Conservation (phyloP, 2,888 invertebrate genomes). For the Xestia ashworthii region DNA sequence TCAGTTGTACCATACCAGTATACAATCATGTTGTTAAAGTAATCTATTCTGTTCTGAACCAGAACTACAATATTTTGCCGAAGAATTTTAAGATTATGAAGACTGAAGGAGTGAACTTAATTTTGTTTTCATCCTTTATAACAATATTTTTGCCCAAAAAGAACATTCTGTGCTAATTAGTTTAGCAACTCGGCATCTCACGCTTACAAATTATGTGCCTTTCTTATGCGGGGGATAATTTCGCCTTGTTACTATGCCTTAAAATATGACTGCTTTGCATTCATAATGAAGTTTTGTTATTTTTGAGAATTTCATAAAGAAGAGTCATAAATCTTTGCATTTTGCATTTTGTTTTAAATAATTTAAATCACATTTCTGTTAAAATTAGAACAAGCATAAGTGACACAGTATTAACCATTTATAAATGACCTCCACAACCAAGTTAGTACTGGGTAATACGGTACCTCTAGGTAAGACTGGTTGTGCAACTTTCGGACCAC, state of each 20-base stretch:
- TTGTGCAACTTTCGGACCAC: too few species aligned
- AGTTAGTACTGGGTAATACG: too few species aligned
- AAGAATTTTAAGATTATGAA: slow-evolving; percentile 18
- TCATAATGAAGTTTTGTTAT: too few species aligned
- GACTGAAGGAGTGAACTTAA: slow-evolving; percentile 24
- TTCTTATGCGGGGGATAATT: slow-evolving; percentile 49
- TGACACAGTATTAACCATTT: neutral
- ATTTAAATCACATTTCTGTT: neutral
- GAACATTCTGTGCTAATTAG: slow-evolving; percentile 47
- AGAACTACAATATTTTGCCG: neutral
- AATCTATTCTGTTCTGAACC: neutral
- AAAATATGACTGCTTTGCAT: slow-evolving; percentile 31
- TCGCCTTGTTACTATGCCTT: slow-evolving; percentile 20
- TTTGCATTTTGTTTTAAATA: too few species aligned
- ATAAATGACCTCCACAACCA: too few species aligned
- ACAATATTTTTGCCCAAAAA: slow-evolving; percentile 37
- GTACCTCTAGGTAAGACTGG: too few species aligned
- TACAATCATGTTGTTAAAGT: neutral
- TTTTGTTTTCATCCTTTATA: slow-evolving; percentile 33
- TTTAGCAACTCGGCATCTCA: slow-evolving; percentile 48
- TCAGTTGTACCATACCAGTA: too few species aligned
- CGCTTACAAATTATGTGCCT: slow-evolving; percentile 44
- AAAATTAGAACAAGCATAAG: neutral
- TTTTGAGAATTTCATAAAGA: too few species aligned
- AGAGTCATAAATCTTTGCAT: neutral